Evolutionary conservation across 1,140 invertebrate genomes (phyloP), one percentile per base, ranked within the genome.

Genomic region (Globodera rostochiensis): DNA sequence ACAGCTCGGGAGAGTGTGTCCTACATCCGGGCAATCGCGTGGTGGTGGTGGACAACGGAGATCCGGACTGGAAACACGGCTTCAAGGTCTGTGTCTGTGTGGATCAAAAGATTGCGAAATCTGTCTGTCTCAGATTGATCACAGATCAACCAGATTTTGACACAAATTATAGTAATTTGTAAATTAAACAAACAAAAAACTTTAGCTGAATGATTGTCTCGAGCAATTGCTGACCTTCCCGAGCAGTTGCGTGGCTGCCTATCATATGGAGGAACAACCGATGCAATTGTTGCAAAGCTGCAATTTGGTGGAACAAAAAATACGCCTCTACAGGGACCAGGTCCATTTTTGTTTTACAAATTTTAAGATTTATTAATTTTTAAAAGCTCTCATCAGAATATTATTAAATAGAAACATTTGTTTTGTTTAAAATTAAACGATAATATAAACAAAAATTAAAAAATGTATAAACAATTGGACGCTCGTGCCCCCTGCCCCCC

Each of bases 61-160:
- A 89, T 83, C 88, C 88, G 11, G 88, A 90, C 71, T 89, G 88
- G 88, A 77, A 86, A 6, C 89, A 89, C 78, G 88, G 88, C 47
- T 90, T 90, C 74, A 86, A 82, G 60, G 82, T 84, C 36, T 36
- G 36, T 36, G 36, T 36, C 36, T 36, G 36, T 36, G 1, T 36
- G 36, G 60, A 3, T 66, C 60, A 21, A 25, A 25, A 66, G 60
- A 3, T 36, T 36, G 36, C 36, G 36, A 36, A 36, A 13, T 66
- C 60, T 21, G 60, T 66, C 60, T 66, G 47, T 74, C 60, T 25
- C 25, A 25, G 25, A 25, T 25, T 76, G 60, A 53, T 83, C 80
- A 36, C 36, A 36, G 36, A 36, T 36, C 36, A 36, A 36, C 36
- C 36, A 36, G 36, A 36, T 36, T 36, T 36, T 36, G 36, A 3